Conservation (phyloP, 2,113 vertebrate species). For the Peromyscus leucopus region DNA sequence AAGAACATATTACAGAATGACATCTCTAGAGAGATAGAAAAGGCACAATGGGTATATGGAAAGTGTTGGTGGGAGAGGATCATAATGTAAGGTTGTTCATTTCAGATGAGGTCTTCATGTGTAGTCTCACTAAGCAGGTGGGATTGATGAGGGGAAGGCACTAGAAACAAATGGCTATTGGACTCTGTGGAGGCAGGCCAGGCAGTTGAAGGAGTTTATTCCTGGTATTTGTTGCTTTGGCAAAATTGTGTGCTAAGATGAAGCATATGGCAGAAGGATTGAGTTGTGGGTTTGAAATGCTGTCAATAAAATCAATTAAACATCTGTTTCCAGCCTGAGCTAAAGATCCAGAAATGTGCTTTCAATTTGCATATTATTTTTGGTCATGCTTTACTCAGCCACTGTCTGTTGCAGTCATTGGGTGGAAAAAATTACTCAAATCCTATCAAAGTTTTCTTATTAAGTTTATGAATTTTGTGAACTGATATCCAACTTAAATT, state of each 20-base stretch:
- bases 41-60: accelerated
- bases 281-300: constrained; percentile 35
- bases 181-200: neutral
- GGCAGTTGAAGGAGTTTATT: neutral
- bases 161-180: neutral
- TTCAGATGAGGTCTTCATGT: neutral
- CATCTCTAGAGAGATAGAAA: neutral
- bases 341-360: constrained; percentile 54
- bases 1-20: neutral
- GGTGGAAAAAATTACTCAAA: constrained; percentile 74
- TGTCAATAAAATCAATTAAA: constrained; percentile 67
- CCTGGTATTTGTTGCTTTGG: neutral
- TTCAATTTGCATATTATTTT: constrained; percentile 77
- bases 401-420: constrained; percentile 63
- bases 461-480: constrained; percentile 79
- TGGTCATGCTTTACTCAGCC: constrained; percentile 57
- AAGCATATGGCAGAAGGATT: neutral
- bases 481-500: constrained; percentile 64
- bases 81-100: neutral
- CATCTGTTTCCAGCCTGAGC: constrained; percentile 19
- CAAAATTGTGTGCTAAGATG: neutral
- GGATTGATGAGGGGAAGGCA: neutral
- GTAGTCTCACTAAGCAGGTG: neutral
- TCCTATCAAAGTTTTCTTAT: constrained; percentile 61
- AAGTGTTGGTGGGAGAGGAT: no score